Evolutionary conservation across 1,140 invertebrate species (phyloP).

Genomic region (Calycopis cecrops): DNA sequence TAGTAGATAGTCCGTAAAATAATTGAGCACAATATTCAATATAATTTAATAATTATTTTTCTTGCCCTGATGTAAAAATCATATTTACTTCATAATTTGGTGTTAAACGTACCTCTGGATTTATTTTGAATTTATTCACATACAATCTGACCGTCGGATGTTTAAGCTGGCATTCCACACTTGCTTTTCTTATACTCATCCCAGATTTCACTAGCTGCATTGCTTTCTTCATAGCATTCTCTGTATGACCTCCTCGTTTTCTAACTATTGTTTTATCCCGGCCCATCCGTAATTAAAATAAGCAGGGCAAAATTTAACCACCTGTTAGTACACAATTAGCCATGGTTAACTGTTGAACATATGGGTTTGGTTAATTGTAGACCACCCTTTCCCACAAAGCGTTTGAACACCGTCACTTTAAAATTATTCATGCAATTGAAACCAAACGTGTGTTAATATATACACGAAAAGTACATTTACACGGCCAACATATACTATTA

Average conservation of each 20-base stretch:
- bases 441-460: no score
- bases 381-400: not conserved
- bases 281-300: not conserved
- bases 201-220: not conserved
- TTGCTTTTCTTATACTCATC: conserved; percentile 4
- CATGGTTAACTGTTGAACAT: conserved; percentile 10
- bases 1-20: conserved; percentile 37
- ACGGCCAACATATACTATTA: not conserved
- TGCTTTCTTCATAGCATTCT: not conserved
- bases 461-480: conserved; percentile 1
- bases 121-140: not conserved
- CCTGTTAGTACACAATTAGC: conserved; percentile 1
- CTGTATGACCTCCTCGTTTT: not conserved
- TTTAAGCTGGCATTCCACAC: conserved; percentile 2
- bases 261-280: not conserved
- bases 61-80: conserved; percentile 1
- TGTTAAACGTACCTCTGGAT: not conserved
- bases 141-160: conserved; percentile 10
- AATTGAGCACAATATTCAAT: conserved; percentile 30
- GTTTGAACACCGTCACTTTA: no score
- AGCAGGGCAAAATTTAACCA: not conserved
- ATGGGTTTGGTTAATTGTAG: not conserved
- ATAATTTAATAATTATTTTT: conserved; percentile 10
- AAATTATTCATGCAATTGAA: no score
- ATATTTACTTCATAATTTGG: conserved; percentile 10